These are phyloP conservation scores for Idaea aversata DNA, from an alignment of 2,888 invertebrate species.

Conservation along the genomic window DNA sequence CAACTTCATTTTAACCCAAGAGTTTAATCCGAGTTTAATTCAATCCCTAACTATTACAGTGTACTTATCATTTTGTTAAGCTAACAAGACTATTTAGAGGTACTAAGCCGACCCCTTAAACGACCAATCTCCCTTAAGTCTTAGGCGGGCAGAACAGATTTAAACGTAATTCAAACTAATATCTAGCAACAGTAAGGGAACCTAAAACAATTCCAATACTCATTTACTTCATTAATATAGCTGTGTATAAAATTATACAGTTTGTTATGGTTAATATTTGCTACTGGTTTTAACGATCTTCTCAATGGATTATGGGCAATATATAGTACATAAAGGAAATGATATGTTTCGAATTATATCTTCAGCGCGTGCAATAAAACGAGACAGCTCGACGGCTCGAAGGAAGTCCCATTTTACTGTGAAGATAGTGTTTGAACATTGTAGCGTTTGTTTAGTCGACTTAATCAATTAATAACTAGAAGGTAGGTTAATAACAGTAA, in stretches of 20 bases:
- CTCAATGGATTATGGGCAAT: constrained; percentile 27
- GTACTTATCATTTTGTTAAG: neutral
- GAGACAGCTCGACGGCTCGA: neutral
- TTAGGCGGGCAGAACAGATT: neutral
- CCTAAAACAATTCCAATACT: neutral
- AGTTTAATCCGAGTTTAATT: neutral
- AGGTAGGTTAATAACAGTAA: constrained; percentile 32
- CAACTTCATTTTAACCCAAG: neutral
- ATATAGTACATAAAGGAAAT: constrained; percentile 31
- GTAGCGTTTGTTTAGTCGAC: constrained; percentile 37
- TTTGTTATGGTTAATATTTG: constrained; percentile 23
- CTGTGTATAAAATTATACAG: constrained; percentile 16
- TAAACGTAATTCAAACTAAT: neutral
- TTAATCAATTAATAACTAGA: constrained; percentile 58
- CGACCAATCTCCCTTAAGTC: neutral
- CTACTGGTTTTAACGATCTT: constrained; percentile 32
- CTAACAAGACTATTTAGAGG: neutral
- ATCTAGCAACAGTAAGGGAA: neutral
- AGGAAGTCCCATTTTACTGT: constrained; percentile 11
- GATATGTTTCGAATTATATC: neutral
- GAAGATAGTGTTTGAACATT: constrained; percentile 18
- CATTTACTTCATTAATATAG: neutral
- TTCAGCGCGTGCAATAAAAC: neutral
- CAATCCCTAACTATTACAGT: neutral
- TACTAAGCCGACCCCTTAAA: neutral